Base-by-base conservation (phyloP, 2,797 vertebrate species). In the Argya squamiceps region DNA sequence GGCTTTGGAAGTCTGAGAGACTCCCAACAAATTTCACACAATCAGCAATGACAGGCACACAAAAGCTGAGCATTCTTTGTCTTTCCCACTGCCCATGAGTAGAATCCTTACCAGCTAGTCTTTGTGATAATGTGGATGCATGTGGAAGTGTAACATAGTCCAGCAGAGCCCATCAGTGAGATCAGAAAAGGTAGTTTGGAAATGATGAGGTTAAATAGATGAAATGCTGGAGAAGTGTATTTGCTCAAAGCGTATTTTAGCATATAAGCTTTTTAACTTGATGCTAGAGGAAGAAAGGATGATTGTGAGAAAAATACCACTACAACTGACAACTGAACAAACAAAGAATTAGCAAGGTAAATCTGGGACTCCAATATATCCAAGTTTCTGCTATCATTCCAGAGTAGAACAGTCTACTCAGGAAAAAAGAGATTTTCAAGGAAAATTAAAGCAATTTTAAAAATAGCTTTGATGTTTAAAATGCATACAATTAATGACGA, bases 381-480 rank as follows among this genome's bases (percentile, higher is more conserved):
- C 39, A 76, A 79, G 47, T 58, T 84, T 69, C 62, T 27, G 37
- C 37, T 63, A 63, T 43, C n/a, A 73, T 56, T 73, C 52, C 77
- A 23, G 14, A 86, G 53, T 34, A 88, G 58, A 88, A 71, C 20
- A 77, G 75, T 56, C 67, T 76, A 84, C 29, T 79, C 46, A 73
- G 30, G 64, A 49, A 80, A 79, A 92, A 89, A 2, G 13, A 82
- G 23, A 76, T 73, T 93, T 92, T 84, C 64, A 83, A 84, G 37
- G 63, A 95, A 92, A 92, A 91, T 49, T 30, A 59, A 34, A 82
- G 55, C 60, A 70, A 70, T 88, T 93, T 69, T 19, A 10, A 85
- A 92, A 93, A 92, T 74, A 92, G 71, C 63, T 92, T 92, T 89
- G 62, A 62, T 91, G 81, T 92, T 89, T 85, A 70, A 94, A 93